A percentile compares a stretch with the other conserved stretches of the same genome.
phyloP scores from a whole-genome alignment of 2,888 invertebrate species.

The Macrophya annulata region DNA sequence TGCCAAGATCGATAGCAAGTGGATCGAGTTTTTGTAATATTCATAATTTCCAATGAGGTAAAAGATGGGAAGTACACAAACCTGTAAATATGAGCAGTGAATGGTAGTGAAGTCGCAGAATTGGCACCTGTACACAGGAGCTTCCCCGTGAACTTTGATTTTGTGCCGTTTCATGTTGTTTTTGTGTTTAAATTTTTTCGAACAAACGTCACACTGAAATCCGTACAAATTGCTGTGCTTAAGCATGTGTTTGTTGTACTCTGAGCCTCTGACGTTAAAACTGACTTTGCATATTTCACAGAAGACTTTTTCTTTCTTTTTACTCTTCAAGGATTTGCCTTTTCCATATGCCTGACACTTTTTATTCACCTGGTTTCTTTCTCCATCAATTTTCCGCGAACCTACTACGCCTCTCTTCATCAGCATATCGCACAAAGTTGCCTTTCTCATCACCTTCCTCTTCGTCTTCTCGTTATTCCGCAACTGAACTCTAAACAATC shows the following conservation, averaged over 20 bases:
- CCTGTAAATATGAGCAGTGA: slow-evolving; percentile 49
- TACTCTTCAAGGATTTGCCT: background rate
- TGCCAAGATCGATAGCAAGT: background rate
- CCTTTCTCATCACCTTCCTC: slow-evolving; percentile 9
- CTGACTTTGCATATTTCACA: slow-evolving; percentile 23
- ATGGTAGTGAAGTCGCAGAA: slow-evolving; percentile 30
- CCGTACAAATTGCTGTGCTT: slow-evolving; percentile 38
- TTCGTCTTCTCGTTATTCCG: background rate
- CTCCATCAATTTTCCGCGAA: background rate
- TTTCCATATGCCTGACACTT: background rate
- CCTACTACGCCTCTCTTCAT: background rate
- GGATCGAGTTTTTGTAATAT: no score
- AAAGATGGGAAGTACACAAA: background rate
- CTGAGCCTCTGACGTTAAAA: slow-evolving; percentile 24
- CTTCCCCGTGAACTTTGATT: slow-evolving; percentile 27
- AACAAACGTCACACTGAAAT: slow-evolving; percentile 31
- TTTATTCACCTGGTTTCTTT: background rate
- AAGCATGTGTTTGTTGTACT: slow-evolving; percentile 38
- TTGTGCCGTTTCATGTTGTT: slow-evolving; percentile 36
- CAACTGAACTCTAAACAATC: slow-evolving; percentile 27
- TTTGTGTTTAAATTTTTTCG: slow-evolving; percentile 42
- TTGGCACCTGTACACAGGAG: background rate
- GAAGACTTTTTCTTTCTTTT: background rate
- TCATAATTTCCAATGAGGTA: no score
- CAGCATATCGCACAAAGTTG: background rate